phyloP scores from a whole-genome alignment of 2,888 invertebrate genomes.

The Xylocampa areola region DNA sequence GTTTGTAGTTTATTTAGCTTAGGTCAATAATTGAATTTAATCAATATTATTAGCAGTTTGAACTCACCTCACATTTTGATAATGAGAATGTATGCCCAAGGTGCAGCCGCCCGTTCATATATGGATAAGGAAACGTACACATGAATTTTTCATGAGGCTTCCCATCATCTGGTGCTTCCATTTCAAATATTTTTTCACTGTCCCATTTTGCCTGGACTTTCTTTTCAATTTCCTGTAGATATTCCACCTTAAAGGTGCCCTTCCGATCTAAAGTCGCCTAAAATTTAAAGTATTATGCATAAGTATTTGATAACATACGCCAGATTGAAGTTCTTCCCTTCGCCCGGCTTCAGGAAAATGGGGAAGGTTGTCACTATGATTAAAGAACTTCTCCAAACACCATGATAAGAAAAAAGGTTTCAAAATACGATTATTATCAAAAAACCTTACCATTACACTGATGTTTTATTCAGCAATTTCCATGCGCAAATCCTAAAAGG shows the following conservation, averaged over 20 bases:
- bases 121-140: constrained; percentile 99
- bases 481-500: constrained; percentile 12
- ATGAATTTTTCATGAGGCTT: constrained; percentile 95
- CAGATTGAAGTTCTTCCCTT: background rate
- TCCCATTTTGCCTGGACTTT: constrained; percentile 97
- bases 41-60: constrained; percentile 12
- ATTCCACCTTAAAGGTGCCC: constrained; percentile 98
- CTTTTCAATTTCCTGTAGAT: constrained; percentile 96
- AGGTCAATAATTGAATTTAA: background rate
- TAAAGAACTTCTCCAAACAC: background rate
- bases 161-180: constrained; percentile 93
- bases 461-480: constrained; percentile 47
- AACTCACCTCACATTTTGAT: constrained; percentile 97
- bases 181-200: constrained; percentile 93
- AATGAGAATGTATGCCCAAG: constrained; percentile 99
- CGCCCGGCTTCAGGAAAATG: constrained; percentile 22
- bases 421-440: background rate
- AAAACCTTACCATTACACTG: constrained; percentile 40
- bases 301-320: constrained; percentile 19
- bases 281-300: constrained; percentile 35
- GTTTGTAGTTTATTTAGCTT: background rate
- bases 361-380: background rate
- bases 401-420: background rate
- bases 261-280: constrained; percentile 91
- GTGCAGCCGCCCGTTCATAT: constrained; percentile 99